phyloP scores from a whole-genome alignment of 2,888 invertebrate species.

The Blomia tropicalis region DNA sequence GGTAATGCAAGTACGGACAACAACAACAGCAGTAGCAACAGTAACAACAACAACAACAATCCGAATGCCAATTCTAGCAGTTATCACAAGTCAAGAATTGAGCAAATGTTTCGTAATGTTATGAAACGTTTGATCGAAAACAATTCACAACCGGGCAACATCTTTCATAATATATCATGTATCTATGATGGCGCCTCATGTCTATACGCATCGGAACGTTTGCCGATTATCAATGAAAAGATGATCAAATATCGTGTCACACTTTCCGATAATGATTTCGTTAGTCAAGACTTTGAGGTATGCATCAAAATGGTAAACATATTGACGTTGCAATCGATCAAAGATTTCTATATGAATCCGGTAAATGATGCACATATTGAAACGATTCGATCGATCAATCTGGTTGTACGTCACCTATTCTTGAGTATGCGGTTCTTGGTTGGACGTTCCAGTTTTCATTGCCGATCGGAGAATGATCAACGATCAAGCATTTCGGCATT shows the following conservation, averaged over 20 bases:
- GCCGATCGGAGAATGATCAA: background rate
- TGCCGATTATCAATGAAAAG: conserved; percentile 11
- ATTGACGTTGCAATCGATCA: background rate
- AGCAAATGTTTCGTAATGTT: background rate
- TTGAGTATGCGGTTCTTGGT: background rate
- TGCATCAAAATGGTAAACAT: conserved; percentile 5
- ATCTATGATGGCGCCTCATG: conserved; percentile 8
- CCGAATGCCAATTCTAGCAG: background rate
- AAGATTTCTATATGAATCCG: conserved; percentile 8
- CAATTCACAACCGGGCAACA: background rate
- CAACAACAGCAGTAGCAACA: background rate
- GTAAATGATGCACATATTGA: conserved; percentile 4
- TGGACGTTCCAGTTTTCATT: conserved; percentile 6
- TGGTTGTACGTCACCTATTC: conserved; percentile 3
- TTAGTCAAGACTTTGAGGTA: conserved; percentile 5
- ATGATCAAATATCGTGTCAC: conserved; percentile 6
- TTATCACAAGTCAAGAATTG: conserved; percentile 3
- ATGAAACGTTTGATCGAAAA: conserved; percentile 6
- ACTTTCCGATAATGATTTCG: background rate
- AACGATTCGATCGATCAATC: background rate
- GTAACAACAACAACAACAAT: background rate
- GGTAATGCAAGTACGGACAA: background rate
- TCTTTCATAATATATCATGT: conserved; percentile 6
- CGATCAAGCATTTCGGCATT: background rate
- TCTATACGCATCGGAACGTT: background rate